Percentiles rank a stretch among this genome's conserved stretches.
These are phyloP conservation scores for Eublepharis macularius DNA, from an alignment of 2,113 vertebrate genomes.

Conservation along the genomic window DNA sequence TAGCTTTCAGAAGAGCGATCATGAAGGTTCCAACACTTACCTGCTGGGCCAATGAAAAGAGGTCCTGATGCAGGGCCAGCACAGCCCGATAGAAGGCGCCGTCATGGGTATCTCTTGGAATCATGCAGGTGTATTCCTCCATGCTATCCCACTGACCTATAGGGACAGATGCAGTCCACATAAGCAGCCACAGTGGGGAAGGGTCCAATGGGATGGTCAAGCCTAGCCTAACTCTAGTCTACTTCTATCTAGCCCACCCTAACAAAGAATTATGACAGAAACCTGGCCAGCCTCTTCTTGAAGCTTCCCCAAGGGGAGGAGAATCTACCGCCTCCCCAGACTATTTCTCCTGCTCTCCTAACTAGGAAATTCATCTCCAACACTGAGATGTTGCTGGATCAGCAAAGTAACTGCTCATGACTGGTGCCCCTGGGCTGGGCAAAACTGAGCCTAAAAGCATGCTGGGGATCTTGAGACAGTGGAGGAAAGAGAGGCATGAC, in stretches of 20 bases:
- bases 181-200: neutral
- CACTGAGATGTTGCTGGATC: neutral
- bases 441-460: neutral
- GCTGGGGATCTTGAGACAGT: too few relatives aligned
- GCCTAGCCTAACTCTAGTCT: neutral
- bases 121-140: conserved; percentile 99
- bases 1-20: neutral
- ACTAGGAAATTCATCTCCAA: neutral
- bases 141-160: conserved; percentile 98
- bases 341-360: neutral
- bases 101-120: conserved; percentile 95
- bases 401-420: too few relatives aligned
- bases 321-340: neutral
- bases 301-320: neutral
- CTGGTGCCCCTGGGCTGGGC: neutral
- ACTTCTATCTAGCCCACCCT: neutral
- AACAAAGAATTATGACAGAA: neutral
- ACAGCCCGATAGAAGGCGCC: conserved; percentile 97
- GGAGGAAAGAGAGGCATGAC: neutral
- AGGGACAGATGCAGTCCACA: neutral
- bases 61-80: conserved; percentile 95
- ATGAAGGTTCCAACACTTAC: conserved; percentile 65
- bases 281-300: neutral
- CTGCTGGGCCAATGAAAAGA: conserved; percentile 97
- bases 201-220: neutral